Evolutionary conservation across 2,888 invertebrate genomes (phyloP).

Genomic region (Tenthredo notha): DNA sequence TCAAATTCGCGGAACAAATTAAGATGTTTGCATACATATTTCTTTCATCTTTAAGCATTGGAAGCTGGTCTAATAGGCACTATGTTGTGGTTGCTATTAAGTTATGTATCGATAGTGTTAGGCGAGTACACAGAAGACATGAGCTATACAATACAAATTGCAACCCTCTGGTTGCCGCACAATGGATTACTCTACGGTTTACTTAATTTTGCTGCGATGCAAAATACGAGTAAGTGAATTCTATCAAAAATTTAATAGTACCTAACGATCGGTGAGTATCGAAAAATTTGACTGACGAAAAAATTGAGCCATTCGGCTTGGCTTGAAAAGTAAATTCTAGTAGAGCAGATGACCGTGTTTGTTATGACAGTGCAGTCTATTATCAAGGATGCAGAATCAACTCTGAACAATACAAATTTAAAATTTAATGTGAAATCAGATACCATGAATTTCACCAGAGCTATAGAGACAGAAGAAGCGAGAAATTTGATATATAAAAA

Average conservation of each 20-base stretch:
- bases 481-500: neutral
- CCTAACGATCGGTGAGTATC: neutral
- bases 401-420: neutral
- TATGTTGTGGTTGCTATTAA: conserved; percentile 59
- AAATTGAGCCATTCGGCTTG: neutral
- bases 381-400: neutral
- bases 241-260: neutral
- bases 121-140: conserved; percentile 55
- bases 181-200: conserved; percentile 62
- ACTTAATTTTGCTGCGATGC: conserved; percentile 55
- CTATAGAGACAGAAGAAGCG: neutral
- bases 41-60: conserved; percentile 54
- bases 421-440: neutral
- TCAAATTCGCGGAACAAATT: neutral
- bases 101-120: conserved; percentile 58
- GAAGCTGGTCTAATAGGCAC: conserved; percentile 58
- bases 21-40: neutral
- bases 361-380: neutral
- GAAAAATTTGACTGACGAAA: neutral
- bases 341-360: neutral
- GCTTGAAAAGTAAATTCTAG: neutral
- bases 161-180: conserved; percentile 60
- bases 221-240: conserved; percentile 56
- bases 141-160: conserved; percentile 37
- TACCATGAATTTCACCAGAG: neutral